These are phyloP conservation scores for Cassiopea xamachana DNA, from an alignment of 30 jellyfish, hydroid and myxozoan species.

Conservation along the genomic window DNA sequence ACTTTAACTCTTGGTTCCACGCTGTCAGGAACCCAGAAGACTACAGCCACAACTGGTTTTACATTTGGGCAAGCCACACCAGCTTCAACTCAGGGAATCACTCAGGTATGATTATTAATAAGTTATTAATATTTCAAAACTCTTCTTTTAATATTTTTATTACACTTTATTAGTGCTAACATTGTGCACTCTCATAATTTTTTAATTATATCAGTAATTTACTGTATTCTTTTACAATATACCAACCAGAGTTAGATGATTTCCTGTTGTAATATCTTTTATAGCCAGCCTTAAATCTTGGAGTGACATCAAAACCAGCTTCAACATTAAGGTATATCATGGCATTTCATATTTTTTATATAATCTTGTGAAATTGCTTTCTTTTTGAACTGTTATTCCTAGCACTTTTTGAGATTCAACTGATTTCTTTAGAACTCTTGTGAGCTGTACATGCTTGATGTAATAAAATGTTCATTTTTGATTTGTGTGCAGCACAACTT, in stretches of 20 bases:
- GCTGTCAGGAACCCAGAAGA: background rate
- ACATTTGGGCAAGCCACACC: conserved; percentile 37
- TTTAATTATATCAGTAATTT: too few relatives aligned
- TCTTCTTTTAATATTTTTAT: background rate
- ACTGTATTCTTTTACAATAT: too few relatives aligned
- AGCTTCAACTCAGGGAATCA: background rate
- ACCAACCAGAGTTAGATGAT: too few relatives aligned
- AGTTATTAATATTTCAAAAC: background rate
- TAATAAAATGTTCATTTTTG: too few relatives aligned
- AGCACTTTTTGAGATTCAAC: too few relatives aligned
- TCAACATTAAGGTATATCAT: conserved; percentile 32
- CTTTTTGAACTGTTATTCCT: background rate
- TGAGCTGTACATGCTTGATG: too few relatives aligned
- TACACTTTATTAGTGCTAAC: background rate
- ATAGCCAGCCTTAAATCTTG: conserved; percentile 39
- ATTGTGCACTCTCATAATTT: too few relatives aligned
- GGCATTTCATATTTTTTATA: background rate
- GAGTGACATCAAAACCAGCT: conserved; percentile 47
- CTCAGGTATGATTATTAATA: conserved; percentile 4
- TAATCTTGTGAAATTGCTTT: too few relatives aligned
- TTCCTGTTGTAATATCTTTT: background rate
- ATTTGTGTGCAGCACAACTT: background rate
- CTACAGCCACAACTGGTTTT: conserved; percentile 18
- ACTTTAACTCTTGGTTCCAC: conserved; percentile 8
- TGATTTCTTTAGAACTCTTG: too few relatives aligned